A percentile compares a stretch with the other conserved stretches of the same genome.
phyloP scores from a whole-genome alignment of 2,888 invertebrate genomes.

The Copidosoma aretas region DNA sequence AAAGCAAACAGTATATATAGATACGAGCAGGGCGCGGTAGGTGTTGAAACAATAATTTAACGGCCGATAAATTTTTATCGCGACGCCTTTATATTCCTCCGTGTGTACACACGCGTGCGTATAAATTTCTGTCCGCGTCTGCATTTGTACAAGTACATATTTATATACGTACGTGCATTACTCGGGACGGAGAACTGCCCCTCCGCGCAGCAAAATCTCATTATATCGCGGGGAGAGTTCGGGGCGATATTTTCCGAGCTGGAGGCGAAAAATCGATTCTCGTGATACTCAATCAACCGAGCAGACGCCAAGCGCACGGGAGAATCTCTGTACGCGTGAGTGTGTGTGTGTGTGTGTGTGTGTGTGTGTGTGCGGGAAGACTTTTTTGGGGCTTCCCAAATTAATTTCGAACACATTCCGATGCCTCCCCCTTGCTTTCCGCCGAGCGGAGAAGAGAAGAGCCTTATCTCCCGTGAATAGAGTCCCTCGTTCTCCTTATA shows the following conservation, averaged over 20 bases:
- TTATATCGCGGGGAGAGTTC: slow-evolving; percentile 45
- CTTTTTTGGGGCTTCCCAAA: slow-evolving; percentile 51
- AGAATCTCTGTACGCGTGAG: too few relatives aligned
- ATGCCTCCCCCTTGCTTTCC: slow-evolving; percentile 21
- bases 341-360: slow-evolving; percentile 39
- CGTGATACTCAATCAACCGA: not conserved
- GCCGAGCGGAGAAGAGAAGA: slow-evolving; percentile 36
- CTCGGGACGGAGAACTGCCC: not conserved
- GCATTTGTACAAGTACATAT: not conserved
- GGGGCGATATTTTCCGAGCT: slow-evolving; percentile 40
- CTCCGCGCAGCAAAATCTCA: not conserved
- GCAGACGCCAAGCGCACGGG: too few relatives aligned
- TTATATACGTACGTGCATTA: not conserved
- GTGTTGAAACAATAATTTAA: slow-evolving; percentile 42
- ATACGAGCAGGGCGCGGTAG: slow-evolving; percentile 4
- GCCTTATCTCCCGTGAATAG: slow-evolving; percentile 54
- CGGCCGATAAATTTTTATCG: slow-evolving; percentile 38
- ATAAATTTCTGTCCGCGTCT: not conserved
- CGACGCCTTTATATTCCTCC: slow-evolving; percentile 7
- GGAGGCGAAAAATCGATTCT: slow-evolving; percentile 40
- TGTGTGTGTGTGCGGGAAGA: slow-evolving; percentile 47
- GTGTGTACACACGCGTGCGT: not conserved
- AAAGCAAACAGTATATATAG: not conserved
- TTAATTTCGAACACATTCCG: slow-evolving; percentile 55
- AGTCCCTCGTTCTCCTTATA: slow-evolving; percentile 44